phyloP scores from a whole-genome alignment of 2,888 invertebrate genomes.

The Autographa gamma region DNA sequence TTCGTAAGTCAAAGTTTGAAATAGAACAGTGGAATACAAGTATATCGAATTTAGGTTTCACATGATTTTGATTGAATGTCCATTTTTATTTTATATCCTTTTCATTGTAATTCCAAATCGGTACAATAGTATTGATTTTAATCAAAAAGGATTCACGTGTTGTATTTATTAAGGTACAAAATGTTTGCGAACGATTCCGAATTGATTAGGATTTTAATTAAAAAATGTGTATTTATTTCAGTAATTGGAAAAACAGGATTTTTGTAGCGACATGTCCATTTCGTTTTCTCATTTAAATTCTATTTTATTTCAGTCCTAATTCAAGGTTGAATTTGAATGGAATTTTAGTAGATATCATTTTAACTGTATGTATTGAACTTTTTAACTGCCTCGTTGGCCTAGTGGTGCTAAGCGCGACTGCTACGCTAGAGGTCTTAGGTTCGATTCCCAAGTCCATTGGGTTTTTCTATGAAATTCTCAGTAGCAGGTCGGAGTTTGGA shows the following conservation, averaged over 20 bases:
- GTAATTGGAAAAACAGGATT: not conserved
- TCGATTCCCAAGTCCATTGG: too few species aligned
- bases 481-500: too few species aligned
- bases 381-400: too few species aligned
- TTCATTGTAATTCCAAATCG: not conserved
- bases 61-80: not conserved
- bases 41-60: not conserved
- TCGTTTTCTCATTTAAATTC: not conserved
- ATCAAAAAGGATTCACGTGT: conserved; percentile 11
- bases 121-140: conserved; percentile 3
- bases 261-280: not conserved
- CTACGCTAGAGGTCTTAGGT: too few species aligned
- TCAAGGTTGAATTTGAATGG: not conserved
- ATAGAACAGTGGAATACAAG: too few species aligned
- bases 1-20: too few species aligned
- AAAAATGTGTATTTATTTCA: not conserved
- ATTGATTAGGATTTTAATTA: not conserved
- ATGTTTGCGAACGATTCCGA: not conserved
- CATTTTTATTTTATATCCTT: not conserved
- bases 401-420: too few species aligned
- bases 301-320: not conserved
- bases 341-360: not conserved
- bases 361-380: too few species aligned
- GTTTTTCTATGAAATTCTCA: too few species aligned
- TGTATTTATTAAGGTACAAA: conserved; percentile 2